phyloP scores from a whole-genome alignment of 2,888 invertebrate species.

The Tribolium freemani region DNA sequence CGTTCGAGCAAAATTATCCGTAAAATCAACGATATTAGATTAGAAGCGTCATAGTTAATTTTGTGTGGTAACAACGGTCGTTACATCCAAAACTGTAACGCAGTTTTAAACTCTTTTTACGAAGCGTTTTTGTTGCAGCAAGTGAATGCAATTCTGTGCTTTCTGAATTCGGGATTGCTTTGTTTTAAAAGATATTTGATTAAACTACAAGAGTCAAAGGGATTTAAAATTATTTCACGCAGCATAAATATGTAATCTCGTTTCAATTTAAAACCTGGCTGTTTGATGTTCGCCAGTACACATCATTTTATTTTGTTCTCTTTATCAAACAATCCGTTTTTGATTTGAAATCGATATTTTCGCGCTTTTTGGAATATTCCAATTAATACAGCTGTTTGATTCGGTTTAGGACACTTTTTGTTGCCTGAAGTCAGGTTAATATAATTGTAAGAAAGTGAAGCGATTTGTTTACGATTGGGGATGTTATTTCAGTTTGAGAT shows the following conservation, averaged over 20 bases:
- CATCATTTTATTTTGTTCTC: slow-evolving; percentile 32
- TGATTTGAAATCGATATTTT: slow-evolving; percentile 32
- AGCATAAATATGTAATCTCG: slow-evolving; percentile 34
- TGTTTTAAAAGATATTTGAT: slow-evolving; percentile 32
- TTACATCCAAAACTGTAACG: not conserved
- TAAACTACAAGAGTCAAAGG: slow-evolving; percentile 14
- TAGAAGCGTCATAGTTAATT: not conserved
- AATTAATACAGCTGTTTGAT: slow-evolving; percentile 20
- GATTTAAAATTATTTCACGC: slow-evolving; percentile 32
- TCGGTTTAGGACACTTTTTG: slow-evolving; percentile 17
- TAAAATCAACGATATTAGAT: not conserved
- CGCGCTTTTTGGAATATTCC: slow-evolving; percentile 19
- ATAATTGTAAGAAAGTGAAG: not conserved
- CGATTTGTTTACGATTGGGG: not conserved
- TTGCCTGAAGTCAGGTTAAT: not conserved
- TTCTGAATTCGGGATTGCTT: not conserved
- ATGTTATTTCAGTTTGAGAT: slow-evolving; percentile 24
- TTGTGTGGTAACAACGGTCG: not conserved
- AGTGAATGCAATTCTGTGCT: not conserved
- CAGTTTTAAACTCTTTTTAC: not conserved
- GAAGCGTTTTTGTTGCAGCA: not conserved
- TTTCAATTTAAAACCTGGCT: slow-evolving; percentile 10
- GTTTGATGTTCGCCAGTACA: slow-evolving; percentile 23
- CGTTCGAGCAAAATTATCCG: not conserved
- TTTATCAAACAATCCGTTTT: slow-evolving; percentile 32